Evolutionary conservation across 2,888 invertebrate genomes (phyloP), one percentile per base, ranked within the genome.

Genomic region (Cephus pulcher): DNA sequence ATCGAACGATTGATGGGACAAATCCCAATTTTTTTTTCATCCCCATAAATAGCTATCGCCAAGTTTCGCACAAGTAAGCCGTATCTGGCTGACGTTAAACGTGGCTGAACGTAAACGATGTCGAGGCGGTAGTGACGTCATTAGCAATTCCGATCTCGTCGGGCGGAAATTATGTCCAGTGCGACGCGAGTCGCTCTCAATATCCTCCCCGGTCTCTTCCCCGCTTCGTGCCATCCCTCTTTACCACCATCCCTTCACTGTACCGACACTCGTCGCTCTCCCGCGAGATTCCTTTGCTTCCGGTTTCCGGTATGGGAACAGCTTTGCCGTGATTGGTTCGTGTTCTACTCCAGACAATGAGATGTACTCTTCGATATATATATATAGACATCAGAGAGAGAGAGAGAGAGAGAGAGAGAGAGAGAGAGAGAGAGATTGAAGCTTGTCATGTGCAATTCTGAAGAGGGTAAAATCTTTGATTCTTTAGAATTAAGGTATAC

Each of bases 141-240:
- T 91, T 91, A 91, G 91, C 90, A 91, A 91, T 91, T 91, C 91
- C 90, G 91, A 91, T 91, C 91, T 90, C 91, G 91, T 91, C 91
- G 91, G 89, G 91, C 91, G 91, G 91, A 91, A 91, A 91, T 91
- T 91, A 91, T 91, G 91, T 91, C 91, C 91, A 91, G 89, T 88
- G 87, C 89, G 89, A 88, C 88, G 88, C 88, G 89, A 90, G 88
- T 89, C 89, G 90, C 90, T 91, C 91, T 91, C 91, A 90, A 91
- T 91, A 91, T 91, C 91, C 91, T 90, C 86, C 78, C 76, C 70
- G 73, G 69, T 76, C 77, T 79, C 77, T 80, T 79, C 75, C 70
- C 70, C 37, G 75, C 68, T 70, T 76, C 74, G 76, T 79, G 79
- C 79, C 80, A 78, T 79, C 78, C 78, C 12, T 30, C 34, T 79